Evolutionary conservation across 1,140 invertebrate species (phyloP).

Genomic region (Eumeta japonica): DNA sequence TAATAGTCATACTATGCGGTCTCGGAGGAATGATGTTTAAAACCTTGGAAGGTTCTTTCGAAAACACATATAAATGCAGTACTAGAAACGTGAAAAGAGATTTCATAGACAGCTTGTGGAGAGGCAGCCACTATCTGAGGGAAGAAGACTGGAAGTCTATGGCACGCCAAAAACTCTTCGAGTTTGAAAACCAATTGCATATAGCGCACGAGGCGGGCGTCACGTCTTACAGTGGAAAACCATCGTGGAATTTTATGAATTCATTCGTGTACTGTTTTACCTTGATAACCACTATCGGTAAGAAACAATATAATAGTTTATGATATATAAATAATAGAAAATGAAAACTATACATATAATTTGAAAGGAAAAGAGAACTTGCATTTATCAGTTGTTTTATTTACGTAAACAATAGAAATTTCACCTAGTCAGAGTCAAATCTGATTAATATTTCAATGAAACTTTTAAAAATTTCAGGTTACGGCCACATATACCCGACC

Average conservation of each 20-base stretch:
- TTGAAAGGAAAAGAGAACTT: too few relatives aligned
- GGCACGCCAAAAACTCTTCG: constrained; percentile 74
- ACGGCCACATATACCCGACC: constrained; percentile 88
- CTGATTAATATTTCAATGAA: too few relatives aligned
- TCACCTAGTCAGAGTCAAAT: too few relatives aligned
- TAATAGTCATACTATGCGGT: constrained; percentile 73
- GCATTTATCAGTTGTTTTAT: too few relatives aligned
- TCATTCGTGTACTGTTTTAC: constrained; percentile 89
- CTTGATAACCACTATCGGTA: constrained; percentile 92
- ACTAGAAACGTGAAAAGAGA: constrained; percentile 83
- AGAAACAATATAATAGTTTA: constrained; percentile 29
- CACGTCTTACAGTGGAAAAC: constrained; percentile 76
- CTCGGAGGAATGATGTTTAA: constrained; percentile 75
- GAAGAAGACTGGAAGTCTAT: constrained; percentile 87
- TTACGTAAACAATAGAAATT: too few relatives aligned
- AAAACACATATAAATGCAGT: constrained; percentile 83
- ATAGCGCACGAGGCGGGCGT: constrained; percentile 79
- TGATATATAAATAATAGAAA: constrained; percentile 1
- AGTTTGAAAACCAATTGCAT: constrained; percentile 85
- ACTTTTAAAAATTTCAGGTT: constrained; percentile 66
- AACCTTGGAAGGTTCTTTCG: constrained; percentile 77
- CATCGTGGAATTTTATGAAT: constrained; percentile 90
- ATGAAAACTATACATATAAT: constrained; percentile 7
- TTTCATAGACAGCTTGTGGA: constrained; percentile 79
- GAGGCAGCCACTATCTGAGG: constrained; percentile 72